Evolutionary conservation across 2,113 vertebrate species (phyloP).

Genomic region (Lasiurus borealis): DNA sequence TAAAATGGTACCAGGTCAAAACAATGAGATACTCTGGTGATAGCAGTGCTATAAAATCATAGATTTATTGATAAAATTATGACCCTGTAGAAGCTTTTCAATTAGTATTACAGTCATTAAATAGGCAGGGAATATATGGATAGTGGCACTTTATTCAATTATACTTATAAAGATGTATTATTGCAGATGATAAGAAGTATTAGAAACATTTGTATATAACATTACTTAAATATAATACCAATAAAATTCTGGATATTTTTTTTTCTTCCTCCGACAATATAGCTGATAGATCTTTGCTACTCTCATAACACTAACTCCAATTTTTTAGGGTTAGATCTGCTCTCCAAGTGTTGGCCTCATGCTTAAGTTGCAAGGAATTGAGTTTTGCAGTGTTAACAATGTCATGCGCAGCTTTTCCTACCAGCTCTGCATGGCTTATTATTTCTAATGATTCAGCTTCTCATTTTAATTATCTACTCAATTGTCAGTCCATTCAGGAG

Average conservation of each 20-base stretch:
- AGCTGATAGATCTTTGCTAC: constrained; percentile 21
- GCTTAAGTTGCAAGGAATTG: background rate
- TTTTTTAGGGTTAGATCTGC: constrained; percentile 9
- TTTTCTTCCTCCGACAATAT: background rate
- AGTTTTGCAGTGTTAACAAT: background rate
- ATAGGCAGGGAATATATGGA: constrained; percentile 74
- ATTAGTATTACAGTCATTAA: constrained; percentile 81
- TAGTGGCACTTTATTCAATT: constrained; percentile 79
- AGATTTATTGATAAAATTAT: constrained; percentile 78
- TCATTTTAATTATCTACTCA: background rate
- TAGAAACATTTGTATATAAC: constrained; percentile 76
- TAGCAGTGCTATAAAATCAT: constrained; percentile 68
- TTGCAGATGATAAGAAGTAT: constrained; percentile 73
- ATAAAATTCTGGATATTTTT: constrained; percentile 36
- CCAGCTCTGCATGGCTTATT: background rate
- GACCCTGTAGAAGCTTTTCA: constrained; percentile 74
- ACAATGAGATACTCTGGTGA: constrained; percentile 63
- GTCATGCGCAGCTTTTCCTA: background rate
- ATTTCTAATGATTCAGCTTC: background rate
- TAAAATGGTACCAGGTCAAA: constrained; percentile 72
- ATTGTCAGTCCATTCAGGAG: background rate
- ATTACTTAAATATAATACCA: constrained; percentile 72
- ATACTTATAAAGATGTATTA: constrained; percentile 80
- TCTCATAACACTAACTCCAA: background rate
- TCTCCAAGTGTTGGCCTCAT: background rate